A percentile compares a stretch with the other conserved stretches of the same genome.
These are phyloP conservation scores for Lamprologus sp. DNA, from an alignment of 2,113 vertebrate genomes.

Conservation along the genomic window DNA sequence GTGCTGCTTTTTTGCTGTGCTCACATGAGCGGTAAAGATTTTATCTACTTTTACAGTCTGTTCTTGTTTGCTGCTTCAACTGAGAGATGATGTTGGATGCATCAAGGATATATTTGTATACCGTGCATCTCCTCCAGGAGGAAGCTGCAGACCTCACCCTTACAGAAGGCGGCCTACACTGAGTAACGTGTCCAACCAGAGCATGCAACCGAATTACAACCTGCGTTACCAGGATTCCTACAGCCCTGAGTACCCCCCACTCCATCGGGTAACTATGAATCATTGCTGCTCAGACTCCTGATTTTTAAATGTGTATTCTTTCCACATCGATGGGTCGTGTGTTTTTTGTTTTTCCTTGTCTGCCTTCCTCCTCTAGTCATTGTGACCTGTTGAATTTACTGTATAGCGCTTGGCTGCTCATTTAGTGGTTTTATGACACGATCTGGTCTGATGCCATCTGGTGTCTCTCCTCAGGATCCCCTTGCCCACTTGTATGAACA, in stretches of 20 bases:
- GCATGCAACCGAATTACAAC: slow-evolving; percentile 58
- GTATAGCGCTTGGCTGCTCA: not conserved
- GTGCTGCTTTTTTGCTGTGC: not conserved
- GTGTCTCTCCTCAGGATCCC: slow-evolving; percentile 65
- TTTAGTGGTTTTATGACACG: not conserved
- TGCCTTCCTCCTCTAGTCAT: accelerated
- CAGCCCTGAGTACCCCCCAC: slow-evolving; percentile 60
- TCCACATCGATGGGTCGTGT: not conserved
- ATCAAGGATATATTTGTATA: not conserved
- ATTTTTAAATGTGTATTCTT: not conserved
- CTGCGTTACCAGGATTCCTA: slow-evolving; percentile 73
- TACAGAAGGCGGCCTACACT: slow-evolving; percentile 73
- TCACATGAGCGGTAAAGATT: not conserved
- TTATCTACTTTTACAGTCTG: not conserved
- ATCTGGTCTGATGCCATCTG: not conserved
- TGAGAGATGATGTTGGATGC: not conserved
- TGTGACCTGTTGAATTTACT: not conserved
- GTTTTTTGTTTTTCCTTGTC: not conserved
- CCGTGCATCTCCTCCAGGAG: slow-evolving; percentile 19
- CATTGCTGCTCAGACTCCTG: not conserved
- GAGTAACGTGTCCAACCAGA: slow-evolving; percentile 65
- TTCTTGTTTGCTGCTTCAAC: not conserved
- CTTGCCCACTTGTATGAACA: slow-evolving; percentile 74
- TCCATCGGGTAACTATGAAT: slow-evolving; percentile 53
- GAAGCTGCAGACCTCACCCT: slow-evolving; percentile 67